Evolutionary conservation across 1,140 invertebrate species (phyloP).

Genomic region (Heliconius eleuchia): DNA sequence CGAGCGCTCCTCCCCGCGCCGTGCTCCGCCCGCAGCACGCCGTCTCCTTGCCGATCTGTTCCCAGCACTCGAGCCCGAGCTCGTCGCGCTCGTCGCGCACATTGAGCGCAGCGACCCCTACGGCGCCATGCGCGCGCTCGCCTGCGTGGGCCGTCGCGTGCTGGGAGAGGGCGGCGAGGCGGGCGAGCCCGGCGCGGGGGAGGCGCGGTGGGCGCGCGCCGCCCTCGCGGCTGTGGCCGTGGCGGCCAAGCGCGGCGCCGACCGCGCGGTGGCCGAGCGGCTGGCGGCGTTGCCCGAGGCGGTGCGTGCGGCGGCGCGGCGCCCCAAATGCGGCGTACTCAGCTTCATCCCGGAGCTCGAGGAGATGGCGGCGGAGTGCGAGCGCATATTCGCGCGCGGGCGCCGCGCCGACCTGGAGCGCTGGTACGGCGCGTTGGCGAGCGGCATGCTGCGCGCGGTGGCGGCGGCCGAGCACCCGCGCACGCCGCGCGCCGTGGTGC

Average conservation of each 20-base stretch:
- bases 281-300: slow-evolving; percentile 92
- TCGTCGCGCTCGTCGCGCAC: slow-evolving; percentile 91
- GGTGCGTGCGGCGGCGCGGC: slow-evolving; percentile 83
- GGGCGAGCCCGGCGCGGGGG: slow-evolving; percentile 61
- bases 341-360: slow-evolving; percentile 95
- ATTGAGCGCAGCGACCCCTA: slow-evolving; percentile 94
- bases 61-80: slow-evolving; percentile 91
- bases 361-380: slow-evolving; percentile 93
- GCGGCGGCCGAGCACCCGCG: slow-evolving; percentile 92
- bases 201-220: slow-evolving; percentile 89
- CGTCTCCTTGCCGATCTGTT: slow-evolving; percentile 95
- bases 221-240: slow-evolving; percentile 81
- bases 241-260: slow-evolving; percentile 95
- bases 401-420: slow-evolving; percentile 97
- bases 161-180: slow-evolving; percentile 82
- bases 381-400: slow-evolving; percentile 93
- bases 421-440: slow-evolving; percentile 93
- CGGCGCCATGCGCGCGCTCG: slow-evolving; percentile 94
- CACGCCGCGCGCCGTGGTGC: slow-evolving; percentile 96
- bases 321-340: slow-evolving; percentile 93
- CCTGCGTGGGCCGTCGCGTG: slow-evolving; percentile 77
- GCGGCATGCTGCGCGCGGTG: slow-evolving; percentile 91
- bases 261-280: slow-evolving; percentile 95
- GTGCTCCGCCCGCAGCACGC: slow-evolving; percentile 86
- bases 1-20: slow-evolving; percentile 74